Base-by-base conservation (phyloP, 2,113 vertebrate genomes). In the Pipra filicauda region DNA sequence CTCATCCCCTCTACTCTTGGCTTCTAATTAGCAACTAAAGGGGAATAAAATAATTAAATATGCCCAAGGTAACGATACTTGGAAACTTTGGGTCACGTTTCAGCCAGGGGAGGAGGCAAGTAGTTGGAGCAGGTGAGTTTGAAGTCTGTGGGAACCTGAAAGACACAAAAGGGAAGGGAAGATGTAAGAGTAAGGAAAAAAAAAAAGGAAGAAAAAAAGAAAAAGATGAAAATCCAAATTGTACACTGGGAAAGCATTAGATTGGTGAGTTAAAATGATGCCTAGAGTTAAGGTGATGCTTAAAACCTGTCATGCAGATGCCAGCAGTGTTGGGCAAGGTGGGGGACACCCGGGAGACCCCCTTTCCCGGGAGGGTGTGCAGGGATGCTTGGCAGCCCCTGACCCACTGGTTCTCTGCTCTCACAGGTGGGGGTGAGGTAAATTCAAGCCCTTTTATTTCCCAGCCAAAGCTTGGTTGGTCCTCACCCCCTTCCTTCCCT, bases 1-100 rank as follows among this genome's bases (percentile, higher is more conserved):
- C 82, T 97, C 93, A 91, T 78, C n/a, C 72, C 54, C 52, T 96
- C 78, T 79, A 33, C 69, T 89, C 85, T 89, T 76, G 76, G 94
- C 83, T 94, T 97, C 79, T 95, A 95, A 96, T 95, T 96, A 97
- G 87, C 73, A 94, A 83, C 62, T 78, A 61, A 93, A 93, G 82
- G 84, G 66, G 67, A 94, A 93, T 91, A 85, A 79, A 89, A 84
- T 80, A 93, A 97, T 91, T 74, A 91, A 96, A 93, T 91, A 87
- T 81, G 95, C 94, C 95, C 92, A 90, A 91, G 96, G 95, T 92
- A 94, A 95, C 30, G 94, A 97, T 96, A 95, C 95, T 96, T 95
- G 93, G 92, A 91, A 93, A 74, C 90, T 78, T 33, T 78, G 65
- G 89, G 95, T 96, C 92, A 95, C 70, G 39, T 95, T 94, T 95